A percentile compares a stretch with the other conserved stretches of the same genome.
phyloP scores from a whole-genome alignment of 2,888 invertebrate species.

The Buathra laborator region DNA sequence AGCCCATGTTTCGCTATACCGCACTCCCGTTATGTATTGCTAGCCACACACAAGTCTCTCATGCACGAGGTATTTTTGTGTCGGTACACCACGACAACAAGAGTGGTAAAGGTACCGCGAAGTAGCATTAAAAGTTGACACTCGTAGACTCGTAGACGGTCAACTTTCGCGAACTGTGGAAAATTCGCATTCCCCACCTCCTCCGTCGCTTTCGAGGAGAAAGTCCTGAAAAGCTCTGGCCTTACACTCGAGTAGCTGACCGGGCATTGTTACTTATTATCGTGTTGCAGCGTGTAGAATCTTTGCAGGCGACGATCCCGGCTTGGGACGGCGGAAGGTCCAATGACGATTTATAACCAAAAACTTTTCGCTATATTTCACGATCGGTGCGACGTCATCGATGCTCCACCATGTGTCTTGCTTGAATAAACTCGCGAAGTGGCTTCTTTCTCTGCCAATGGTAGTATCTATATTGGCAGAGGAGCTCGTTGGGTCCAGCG shows the following conservation, averaged over 20 bases:
- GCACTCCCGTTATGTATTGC: background rate
- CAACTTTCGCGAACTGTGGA: constrained; percentile 67
- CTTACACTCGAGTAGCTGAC: constrained; percentile 65
- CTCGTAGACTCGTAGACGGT: constrained; percentile 71
- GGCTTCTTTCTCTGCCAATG: constrained; percentile 52
- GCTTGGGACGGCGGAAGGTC: constrained; percentile 46
- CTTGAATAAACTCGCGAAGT: constrained; percentile 65
- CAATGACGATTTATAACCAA: constrained; percentile 66
- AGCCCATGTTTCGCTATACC: constrained; percentile 2
- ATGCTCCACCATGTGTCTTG: constrained; percentile 50
- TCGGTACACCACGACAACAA: constrained; percentile 8
- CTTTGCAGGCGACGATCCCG: constrained; percentile 54
- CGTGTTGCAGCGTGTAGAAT: constrained; percentile 36
- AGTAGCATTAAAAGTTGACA: constrained; percentile 78
- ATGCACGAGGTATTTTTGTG: background rate
- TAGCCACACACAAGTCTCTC: background rate
- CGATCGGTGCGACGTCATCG: constrained; percentile 67
- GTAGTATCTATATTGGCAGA: background rate
- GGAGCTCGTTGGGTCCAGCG: background rate
- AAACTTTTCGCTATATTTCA: constrained; percentile 70
- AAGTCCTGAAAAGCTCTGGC: constrained; percentile 37
- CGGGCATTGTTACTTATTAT: constrained; percentile 70
- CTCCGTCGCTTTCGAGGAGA: constrained; percentile 30
- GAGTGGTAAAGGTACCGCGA: constrained; percentile 58
- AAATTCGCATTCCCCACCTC: constrained; percentile 39